These are phyloP conservation scores for Acanthisitta chloris DNA, from an alignment of 2,113 vertebrate species.

Conservation along the genomic window DNA sequence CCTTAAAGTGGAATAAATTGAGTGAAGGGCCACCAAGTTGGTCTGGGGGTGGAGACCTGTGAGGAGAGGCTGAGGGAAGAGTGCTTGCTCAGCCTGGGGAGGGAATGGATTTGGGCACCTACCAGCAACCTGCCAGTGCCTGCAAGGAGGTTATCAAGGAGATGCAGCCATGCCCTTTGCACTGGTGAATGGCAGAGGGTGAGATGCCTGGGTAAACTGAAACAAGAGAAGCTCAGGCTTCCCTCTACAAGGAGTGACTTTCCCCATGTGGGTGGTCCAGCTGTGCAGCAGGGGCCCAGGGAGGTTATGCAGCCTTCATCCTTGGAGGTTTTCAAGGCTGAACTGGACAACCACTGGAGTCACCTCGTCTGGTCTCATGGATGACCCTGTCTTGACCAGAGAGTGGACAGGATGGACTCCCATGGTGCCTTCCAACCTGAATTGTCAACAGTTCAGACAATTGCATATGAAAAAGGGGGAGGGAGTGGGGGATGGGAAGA, in stretches of 20 bases:
- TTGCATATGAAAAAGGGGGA: neutral
- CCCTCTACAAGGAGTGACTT: neutral
- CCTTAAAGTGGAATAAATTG: neutral
- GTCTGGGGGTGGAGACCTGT: neutral
- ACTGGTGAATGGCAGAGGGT: neutral
- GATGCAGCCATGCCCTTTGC: neutral
- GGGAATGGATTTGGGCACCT: neutral
- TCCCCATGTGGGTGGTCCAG: neutral
- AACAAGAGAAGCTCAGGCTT: neutral
- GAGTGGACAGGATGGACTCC: neutral
- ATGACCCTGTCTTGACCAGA: neutral
- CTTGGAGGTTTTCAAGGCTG: neutral
- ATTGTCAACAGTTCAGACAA: neutral
- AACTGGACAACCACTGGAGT: neutral
- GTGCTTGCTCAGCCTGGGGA: neutral
- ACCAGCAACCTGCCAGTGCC: neutral
- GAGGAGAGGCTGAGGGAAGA: neutral
- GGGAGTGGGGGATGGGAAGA: neutral
- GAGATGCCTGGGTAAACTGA: no score
- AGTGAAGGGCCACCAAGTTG: neutral
- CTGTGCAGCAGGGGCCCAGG: neutral
- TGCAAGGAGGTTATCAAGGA: neutral
- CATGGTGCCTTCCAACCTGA: neutral
- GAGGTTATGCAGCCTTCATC: neutral
- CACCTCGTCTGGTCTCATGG: neutral